These are phyloP conservation scores for Tachypleus tridentatus DNA, from an alignment of 1,140 invertebrate species.

Conservation along the genomic window DNA sequence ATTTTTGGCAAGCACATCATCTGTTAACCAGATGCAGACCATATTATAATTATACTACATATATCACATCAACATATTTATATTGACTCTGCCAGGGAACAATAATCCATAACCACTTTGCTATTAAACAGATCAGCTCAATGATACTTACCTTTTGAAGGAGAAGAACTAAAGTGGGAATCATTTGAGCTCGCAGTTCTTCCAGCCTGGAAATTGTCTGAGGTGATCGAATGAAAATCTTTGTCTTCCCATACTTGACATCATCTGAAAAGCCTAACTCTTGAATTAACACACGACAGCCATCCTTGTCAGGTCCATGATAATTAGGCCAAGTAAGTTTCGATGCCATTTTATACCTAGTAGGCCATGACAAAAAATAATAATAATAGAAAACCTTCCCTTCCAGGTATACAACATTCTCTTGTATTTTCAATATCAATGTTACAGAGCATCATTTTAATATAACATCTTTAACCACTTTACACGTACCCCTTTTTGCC, in stretches of 20 bases:
- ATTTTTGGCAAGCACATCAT: too few species aligned
- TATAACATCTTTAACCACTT: too few species aligned
- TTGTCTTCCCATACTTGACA: constrained; percentile 78
- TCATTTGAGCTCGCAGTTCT: constrained; percentile 47
- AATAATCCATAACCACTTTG: too few species aligned
- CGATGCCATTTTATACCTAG: constrained; percentile 60
- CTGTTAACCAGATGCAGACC: too few species aligned
- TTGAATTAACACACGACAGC: constrained; percentile 63
- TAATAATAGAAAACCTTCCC: constrained; percentile 44
- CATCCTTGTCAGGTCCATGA: constrained; percentile 58
- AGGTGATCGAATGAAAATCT: constrained; percentile 83
- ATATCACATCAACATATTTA: too few species aligned
- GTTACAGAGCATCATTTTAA: too few species aligned
- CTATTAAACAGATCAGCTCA: background rate
- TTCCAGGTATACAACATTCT: too few species aligned
- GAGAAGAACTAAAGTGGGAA: constrained; percentile 78
- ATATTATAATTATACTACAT: too few species aligned
- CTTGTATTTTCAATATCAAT: too few species aligned
- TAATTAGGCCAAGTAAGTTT: constrained; percentile 77
- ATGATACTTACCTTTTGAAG: constrained; percentile 61
- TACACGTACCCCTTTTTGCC: too few species aligned
- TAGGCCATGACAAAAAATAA: constrained; percentile 47
- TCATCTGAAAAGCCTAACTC: constrained; percentile 65
- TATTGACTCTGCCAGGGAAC: too few species aligned
- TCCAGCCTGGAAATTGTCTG: constrained; percentile 79